phyloP scores from a whole-genome alignment of 2,888 invertebrate species.

The Pegoplata infirma region DNA sequence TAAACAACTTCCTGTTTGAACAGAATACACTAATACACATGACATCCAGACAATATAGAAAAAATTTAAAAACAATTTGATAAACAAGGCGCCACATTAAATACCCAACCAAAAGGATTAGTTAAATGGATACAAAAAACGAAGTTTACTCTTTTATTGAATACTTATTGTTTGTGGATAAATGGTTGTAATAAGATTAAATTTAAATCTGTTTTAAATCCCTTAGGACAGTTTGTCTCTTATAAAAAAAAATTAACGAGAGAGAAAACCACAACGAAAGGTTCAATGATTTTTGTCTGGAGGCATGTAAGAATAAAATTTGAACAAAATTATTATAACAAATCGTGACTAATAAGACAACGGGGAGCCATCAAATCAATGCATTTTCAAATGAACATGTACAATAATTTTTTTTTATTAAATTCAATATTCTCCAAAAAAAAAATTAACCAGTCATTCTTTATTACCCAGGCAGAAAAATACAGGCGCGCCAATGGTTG shows the following conservation, averaged over 20 bases:
- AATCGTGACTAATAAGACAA: constrained; percentile 76
- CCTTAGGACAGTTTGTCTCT: constrained; percentile 44
- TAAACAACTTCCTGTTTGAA: constrained; percentile 45
- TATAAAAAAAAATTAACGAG: background rate
- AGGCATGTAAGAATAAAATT: constrained; percentile 21
- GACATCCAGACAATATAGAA: constrained; percentile 20
- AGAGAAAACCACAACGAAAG: background rate
- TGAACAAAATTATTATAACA: constrained; percentile 61
- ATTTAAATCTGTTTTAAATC: constrained; percentile 40
- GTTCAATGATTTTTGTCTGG: constrained; percentile 24
- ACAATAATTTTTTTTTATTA: constrained; percentile 22
- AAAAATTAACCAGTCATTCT: constrained; percentile 51
- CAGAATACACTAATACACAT: background rate
- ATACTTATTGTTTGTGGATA: constrained; percentile 24
- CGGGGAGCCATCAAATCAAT: constrained; percentile 69
- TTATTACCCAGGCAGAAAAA: too few species aligned
- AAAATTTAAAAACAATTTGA: constrained; percentile 22
- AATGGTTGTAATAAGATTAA: constrained; percentile 58
- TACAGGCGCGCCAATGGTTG: too few species aligned
- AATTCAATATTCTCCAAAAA: constrained; percentile 23
- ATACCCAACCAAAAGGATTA: constrained; percentile 50
- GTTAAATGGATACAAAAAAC: constrained; percentile 33
- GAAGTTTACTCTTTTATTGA: background rate
- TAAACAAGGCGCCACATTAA: constrained; percentile 54
- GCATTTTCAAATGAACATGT: constrained; percentile 56